Evolutionary conservation across 2,113 vertebrate species (phyloP).

Genomic region (Elephantulus edwardii): DNA sequence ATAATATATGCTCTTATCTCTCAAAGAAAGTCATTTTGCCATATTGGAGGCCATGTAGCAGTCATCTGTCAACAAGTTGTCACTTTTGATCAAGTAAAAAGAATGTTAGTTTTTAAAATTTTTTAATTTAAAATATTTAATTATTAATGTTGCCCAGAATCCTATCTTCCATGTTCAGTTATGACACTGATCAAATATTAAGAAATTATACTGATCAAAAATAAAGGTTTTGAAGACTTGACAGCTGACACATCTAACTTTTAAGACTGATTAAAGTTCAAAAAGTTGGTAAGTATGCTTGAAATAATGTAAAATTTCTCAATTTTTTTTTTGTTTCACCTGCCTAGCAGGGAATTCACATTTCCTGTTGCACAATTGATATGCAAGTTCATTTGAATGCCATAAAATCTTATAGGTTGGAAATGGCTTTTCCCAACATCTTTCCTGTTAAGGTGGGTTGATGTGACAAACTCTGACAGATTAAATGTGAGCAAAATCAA

Average conservation of each 20-base stretch:
- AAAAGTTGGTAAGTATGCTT: slow-evolving; percentile 68
- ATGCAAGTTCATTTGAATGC: neutral
- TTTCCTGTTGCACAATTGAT: neutral
- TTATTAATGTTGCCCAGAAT: slow-evolving; percentile 81
- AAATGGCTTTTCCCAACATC: neutral
- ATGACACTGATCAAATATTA: slow-evolving; percentile 82
- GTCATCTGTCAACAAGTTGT: slow-evolving; percentile 84
- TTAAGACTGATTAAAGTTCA: slow-evolving; percentile 74
- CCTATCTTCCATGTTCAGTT: slow-evolving; percentile 74
- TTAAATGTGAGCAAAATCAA: neutral
- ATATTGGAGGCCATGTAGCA: slow-evolving; percentile 79
- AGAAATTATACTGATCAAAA: slow-evolving; percentile 81
- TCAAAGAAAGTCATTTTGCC: slow-evolving; percentile 77
- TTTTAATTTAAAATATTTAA: slow-evolving; percentile 81
- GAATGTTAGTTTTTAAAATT: slow-evolving; percentile 81
- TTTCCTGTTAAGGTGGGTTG: neutral
- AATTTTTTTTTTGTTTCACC: neutral
- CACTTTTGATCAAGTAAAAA: slow-evolving; percentile 83
- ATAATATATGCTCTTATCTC: slow-evolving; percentile 78
- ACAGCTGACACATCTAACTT: slow-evolving; percentile 69
- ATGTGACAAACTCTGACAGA: neutral
- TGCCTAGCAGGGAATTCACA: neutral
- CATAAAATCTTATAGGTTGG: neutral
- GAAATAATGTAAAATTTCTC: slow-evolving; percentile 38
- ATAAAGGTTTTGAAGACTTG: slow-evolving; percentile 78